Evolutionary conservation across 2,113 vertebrate species (phyloP).

Genomic region (Malurus elegans): DNA sequence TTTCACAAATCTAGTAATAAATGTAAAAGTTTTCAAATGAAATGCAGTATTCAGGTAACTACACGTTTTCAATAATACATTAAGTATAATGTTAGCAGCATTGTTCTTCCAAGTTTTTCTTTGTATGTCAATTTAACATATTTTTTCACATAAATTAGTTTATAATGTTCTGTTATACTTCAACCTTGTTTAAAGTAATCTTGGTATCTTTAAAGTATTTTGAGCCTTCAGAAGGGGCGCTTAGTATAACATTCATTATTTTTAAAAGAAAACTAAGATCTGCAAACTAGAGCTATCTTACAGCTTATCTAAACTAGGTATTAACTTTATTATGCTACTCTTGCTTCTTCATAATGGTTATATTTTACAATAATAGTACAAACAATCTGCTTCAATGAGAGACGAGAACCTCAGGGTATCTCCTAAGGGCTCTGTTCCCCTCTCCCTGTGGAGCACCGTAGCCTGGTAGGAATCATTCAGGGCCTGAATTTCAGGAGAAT

Average conservation of each 20-base stretch:
- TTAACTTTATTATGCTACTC: not conserved
- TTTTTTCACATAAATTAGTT: not conserved
- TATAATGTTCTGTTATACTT: not conserved
- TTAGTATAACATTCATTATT: not conserved
- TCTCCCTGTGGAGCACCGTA: conserved; percentile 65
- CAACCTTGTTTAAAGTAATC: not conserved
- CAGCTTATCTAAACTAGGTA: not conserved
- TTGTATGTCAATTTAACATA: not conserved
- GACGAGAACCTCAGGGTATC: not conserved
- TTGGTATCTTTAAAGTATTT: not conserved
- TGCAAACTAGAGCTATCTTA: not conserved
- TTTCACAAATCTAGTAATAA: not conserved
- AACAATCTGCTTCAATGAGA: not conserved
- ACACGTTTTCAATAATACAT: not conserved
- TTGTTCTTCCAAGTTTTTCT: not conserved
- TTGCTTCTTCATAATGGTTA: not conserved
- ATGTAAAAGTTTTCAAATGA: not conserved
- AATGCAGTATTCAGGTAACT: not conserved
- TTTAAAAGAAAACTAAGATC: not conserved
- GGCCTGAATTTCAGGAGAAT: conserved; percentile 54
- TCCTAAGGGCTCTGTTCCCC: conserved; percentile 57
- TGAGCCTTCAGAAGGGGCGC: not conserved
- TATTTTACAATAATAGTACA: not conserved
- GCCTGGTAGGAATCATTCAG: conserved; percentile 55
- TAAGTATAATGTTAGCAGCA: not conserved